Conservation (phyloP, 2,113 vertebrate species). For the Bufo bufo region DNA sequence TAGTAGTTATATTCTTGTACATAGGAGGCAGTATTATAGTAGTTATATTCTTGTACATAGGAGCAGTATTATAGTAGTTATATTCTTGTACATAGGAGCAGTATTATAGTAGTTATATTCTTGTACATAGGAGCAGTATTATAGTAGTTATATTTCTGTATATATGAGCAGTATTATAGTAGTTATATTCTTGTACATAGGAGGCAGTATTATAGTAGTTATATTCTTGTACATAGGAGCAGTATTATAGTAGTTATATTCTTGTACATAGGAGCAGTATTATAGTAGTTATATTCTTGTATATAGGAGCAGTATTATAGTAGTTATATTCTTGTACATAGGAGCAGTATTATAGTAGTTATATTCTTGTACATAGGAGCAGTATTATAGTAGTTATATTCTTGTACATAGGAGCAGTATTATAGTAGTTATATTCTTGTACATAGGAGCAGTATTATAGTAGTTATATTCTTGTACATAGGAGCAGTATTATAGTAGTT, state of each 20-base stretch:
- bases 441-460: too few species aligned
- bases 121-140: constrained; percentile 1
- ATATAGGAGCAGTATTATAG: neutral
- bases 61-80: neutral
- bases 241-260: neutral
- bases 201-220: constrained; percentile 1
- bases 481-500: neutral
- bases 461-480: too few species aligned
- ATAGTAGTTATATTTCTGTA: neutral
- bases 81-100: neutral
- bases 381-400: constrained; percentile 19
- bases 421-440: too few species aligned
- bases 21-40: constrained; percentile 7
- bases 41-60: constrained; percentile 11
- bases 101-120: constrained; percentile 16
- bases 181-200: neutral
- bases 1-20: constrained; percentile 4
- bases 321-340: neutral
- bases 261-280: neutral
- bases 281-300: constrained; percentile 4
- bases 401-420: too few species aligned
- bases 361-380: constrained; percentile 1
- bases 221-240: neutral
- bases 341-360: neutral
- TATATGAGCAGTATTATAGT: neutral